Conservation (phyloP, 2,113 vertebrate genomes). For the Puma concolor region DNA sequence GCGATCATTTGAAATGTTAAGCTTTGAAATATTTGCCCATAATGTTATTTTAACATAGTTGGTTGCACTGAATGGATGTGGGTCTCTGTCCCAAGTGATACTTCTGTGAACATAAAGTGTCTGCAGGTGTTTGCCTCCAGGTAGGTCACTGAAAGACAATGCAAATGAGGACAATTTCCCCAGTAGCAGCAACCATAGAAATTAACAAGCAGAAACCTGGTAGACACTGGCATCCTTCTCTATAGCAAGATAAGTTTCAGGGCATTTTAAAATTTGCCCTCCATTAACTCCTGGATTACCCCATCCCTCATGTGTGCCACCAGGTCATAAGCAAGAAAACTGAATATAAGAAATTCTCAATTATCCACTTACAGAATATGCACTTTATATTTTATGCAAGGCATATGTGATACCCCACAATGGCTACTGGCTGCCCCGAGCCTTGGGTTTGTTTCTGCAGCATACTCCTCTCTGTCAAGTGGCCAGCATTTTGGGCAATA, state of each 20-base stretch:
- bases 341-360: conserved; percentile 64
- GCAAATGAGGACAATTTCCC: conserved; percentile 78
- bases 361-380: conserved; percentile 52
- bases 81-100: conserved; percentile 78
- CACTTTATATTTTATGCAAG: conserved; percentile 48
- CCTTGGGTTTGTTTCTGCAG: background rate
- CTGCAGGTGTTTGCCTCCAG: conserved; percentile 82
- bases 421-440: background rate
- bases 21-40: conserved; percentile 80
- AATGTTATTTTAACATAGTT: conserved; percentile 79
- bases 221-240: conserved; percentile 55
- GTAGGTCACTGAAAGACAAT: conserved; percentile 83
- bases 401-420: background rate
- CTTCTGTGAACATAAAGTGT: conserved; percentile 76
- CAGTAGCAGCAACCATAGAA: conserved; percentile 67
- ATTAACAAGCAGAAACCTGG: conserved; percentile 81
- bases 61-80: conserved; percentile 75
- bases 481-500: background rate
- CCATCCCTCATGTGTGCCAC: conserved; percentile 31
- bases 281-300: conserved; percentile 75
- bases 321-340: conserved; percentile 50
- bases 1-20: conserved; percentile 71
- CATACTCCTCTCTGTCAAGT: background rate
- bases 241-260: conserved; percentile 66
- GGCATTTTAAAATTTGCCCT: conserved; percentile 76